Percentiles rank a stretch among this genome's conserved stretches.
Evolutionary conservation across 1,140 invertebrate species (phyloP).

Genomic region (Trypoxylus dichotomus): DNA sequence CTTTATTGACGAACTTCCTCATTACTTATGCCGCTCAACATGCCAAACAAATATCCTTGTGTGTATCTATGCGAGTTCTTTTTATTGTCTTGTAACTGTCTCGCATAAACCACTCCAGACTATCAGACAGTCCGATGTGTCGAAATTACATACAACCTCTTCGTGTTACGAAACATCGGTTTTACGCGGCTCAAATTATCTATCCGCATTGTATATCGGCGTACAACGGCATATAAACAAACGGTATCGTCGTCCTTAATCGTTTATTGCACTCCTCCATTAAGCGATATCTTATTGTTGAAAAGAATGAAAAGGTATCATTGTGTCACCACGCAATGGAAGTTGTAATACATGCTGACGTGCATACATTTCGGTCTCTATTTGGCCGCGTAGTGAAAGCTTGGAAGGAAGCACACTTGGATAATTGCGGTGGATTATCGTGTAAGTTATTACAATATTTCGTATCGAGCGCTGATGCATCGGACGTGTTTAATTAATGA

Average conservation of each 20-base stretch:
- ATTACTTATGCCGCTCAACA: constrained; percentile 1
- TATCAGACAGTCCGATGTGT: not conserved
- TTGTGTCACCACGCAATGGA: not conserved
- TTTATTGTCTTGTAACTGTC: constrained; percentile 3
- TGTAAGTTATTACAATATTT: not conserved
- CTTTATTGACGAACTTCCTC: not conserved
- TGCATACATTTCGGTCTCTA: too few species aligned
- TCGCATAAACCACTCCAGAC: not conserved
- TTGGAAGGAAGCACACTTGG: not conserved
- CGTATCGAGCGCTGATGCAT: not conserved
- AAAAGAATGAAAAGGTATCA: not conserved
- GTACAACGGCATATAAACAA: not conserved
- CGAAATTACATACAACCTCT: not conserved
- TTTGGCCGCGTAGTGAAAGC: not conserved
- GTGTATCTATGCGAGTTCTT: not conserved
- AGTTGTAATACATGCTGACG: not conserved
- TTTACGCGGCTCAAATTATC: not conserved
- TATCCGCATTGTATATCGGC: not conserved
- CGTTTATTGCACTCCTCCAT: not conserved
- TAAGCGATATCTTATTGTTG: not conserved
- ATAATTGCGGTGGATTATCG: not conserved
- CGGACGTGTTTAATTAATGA: not conserved
- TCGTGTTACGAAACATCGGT: not conserved
- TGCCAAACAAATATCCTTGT: not conserved
- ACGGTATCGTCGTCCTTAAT: not conserved